Evolutionary conservation across 2,113 vertebrate species (phyloP).

Genomic region (Polyodon spathula): DNA sequence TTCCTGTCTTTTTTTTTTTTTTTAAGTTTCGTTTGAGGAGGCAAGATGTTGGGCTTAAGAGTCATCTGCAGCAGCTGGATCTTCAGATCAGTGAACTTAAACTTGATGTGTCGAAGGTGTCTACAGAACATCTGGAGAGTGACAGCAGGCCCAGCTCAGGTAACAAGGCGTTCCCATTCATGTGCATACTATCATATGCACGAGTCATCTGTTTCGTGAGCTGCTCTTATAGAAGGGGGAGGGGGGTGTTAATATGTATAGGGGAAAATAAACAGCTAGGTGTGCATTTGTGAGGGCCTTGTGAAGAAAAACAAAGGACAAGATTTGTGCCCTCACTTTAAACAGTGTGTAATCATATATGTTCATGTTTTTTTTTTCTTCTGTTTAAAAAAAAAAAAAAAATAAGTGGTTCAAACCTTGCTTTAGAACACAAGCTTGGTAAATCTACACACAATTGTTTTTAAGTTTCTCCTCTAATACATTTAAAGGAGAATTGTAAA

Average conservation of each 20-base stretch:
- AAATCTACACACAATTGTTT: no score
- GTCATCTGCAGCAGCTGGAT: conserved; percentile 80
- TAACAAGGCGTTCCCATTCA: conserved; percentile 25
- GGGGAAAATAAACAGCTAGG: neutral
- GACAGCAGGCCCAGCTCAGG: conserved; percentile 95
- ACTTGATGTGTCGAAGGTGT: conserved; percentile 66
- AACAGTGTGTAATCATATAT: neutral
- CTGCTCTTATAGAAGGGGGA: no score
- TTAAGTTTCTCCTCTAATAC: no score
- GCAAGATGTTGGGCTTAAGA: conserved; percentile 79
- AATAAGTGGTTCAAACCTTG: no score
- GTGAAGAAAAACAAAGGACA: no score
- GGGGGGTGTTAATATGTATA: no score
- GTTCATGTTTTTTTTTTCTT: neutral
- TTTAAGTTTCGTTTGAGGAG: conserved; percentile 68
- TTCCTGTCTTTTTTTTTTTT: conserved; percentile 5
- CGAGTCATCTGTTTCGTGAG: no score
- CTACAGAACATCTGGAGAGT: conserved; percentile 70
- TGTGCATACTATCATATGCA: no score
- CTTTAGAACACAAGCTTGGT: no score
- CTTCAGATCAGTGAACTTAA: conserved; percentile 82
- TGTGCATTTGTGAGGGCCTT: neutral
- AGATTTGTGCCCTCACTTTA: no score
- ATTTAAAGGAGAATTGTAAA: neutral
- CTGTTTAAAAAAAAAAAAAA: neutral